Percentiles rank a stretch among this genome's conserved stretches.
Conservation (phyloP, 2,797 vertebrate genomes). For the Premnoplex brunnescens region DNA sequence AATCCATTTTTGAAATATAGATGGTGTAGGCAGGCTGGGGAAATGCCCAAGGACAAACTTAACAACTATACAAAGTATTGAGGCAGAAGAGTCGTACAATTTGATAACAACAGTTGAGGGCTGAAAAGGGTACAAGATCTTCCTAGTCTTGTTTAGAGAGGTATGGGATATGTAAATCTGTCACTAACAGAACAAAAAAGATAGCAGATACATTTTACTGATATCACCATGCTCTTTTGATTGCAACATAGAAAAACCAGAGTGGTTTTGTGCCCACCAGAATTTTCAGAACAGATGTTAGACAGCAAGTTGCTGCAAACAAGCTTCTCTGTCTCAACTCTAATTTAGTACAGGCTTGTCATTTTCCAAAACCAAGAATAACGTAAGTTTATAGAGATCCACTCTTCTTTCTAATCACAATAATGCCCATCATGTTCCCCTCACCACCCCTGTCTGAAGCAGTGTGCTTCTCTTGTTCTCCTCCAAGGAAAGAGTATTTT, state of each 20-base stretch:
- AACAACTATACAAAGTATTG: not conserved
- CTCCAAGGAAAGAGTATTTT: constrained; percentile 12
- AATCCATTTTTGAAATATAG: not conserved
- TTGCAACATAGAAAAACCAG: not conserved
- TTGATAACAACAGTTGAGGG: not conserved
- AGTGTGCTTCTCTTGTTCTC: not conserved
- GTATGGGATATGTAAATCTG: not conserved
- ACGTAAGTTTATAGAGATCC: constrained; percentile 32
- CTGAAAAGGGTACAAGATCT: not conserved
- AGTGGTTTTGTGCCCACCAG: not conserved
- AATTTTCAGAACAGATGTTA: not conserved
- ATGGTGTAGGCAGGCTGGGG: not conserved
- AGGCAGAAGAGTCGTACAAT: not conserved
- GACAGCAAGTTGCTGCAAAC: not conserved
- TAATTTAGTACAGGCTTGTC: constrained; percentile 23
- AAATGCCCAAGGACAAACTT: not conserved
- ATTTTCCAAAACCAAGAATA: constrained; percentile 40
- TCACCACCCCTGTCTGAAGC: not conserved
- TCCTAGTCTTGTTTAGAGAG: not conserved
- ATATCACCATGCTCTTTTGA: not conserved
- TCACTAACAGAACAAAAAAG: not conserved
- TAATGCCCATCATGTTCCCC: not conserved
- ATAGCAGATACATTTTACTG: not conserved
- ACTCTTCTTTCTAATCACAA: constrained; percentile 24
- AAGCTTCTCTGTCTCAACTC: not conserved